phyloP scores from a whole-genome alignment of 2,888 invertebrate genomes.

The Dasypolia templi region DNA sequence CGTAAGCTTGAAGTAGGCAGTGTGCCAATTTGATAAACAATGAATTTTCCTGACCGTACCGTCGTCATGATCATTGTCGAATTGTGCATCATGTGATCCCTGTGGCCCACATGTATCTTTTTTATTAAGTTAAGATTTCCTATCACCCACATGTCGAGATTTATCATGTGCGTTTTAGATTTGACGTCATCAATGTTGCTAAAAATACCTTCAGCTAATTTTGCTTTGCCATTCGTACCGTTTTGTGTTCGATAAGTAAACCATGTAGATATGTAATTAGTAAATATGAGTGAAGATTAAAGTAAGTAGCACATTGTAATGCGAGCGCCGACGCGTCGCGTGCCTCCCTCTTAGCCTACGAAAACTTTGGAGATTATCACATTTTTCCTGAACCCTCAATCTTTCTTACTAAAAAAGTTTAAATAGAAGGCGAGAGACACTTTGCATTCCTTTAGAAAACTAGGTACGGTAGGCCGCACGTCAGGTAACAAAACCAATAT shows the following conservation, averaged over 20 bases:
- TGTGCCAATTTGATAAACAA: not conserved
- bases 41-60: not conserved
- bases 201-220: not conserved
- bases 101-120: not conserved
- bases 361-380: constrained; percentile 63
- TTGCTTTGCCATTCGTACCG: not conserved
- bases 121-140: constrained; percentile 15
- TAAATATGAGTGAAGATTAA: constrained; percentile 83
- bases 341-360: constrained; percentile 70
- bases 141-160: not conserved
- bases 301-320: constrained; percentile 71
- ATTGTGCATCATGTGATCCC: not conserved
- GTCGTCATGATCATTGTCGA: not conserved
- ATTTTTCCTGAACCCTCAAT: not conserved
- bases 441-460: not conserved
- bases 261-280: constrained; percentile 71
- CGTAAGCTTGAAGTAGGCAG: too few species aligned
- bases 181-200: not conserved
- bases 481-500: not conserved
- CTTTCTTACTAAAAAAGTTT: not conserved
- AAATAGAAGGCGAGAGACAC: not conserved
- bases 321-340: constrained; percentile 75
- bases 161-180: not conserved
- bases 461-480: not conserved
- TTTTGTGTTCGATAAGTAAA: constrained; percentile 5